Evolutionary conservation across 2,888 invertebrate genomes (phyloP), one percentile per base, ranked within the genome.

Genomic region (Pheosia gnoma): DNA sequence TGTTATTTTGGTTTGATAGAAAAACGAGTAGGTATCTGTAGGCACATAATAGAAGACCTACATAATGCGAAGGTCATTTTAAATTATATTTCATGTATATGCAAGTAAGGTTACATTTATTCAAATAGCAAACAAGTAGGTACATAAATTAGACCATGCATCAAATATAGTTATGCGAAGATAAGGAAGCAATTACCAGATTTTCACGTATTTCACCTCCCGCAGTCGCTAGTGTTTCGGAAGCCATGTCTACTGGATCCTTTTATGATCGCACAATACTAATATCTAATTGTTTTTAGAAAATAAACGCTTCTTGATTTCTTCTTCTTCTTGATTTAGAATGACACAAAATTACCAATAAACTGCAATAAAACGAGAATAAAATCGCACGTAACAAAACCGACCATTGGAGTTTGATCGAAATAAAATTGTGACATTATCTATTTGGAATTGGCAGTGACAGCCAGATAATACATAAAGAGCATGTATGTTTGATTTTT

Each of bases 161-260:
- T 62, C 57, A 4, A 47, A 2, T 49, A 59, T 45, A 59, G 41
- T 47, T 65, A 62, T 67, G 39, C 10, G 55, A 58, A 62, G 61
- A 45, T 59, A 65, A 53, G 56, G 13, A 57, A 57, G 43, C 51
- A 62, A 59, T 84, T 87, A 93, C 93, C 89, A 93, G 87, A 83
- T 93, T 92, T 64, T 93, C 93, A 38, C 93, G 87, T 72, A 93
- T 87, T 81, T 89, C 88, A 60, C 72, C 80, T 56, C 83, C 85
- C 61, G 86, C 71, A 73, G 72, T 81, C 59, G 79, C 67, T 72
- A 92, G 68, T 57, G 86, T 77, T 57, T 91, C 93, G 57, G 90
- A 77, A 75, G 88, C 77, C 93, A 93, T 93, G 77, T 73, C 72
- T 65, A 72, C 61, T 59, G 57, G 49, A 52, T 59, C 59, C 45